Conservation (phyloP, 2,113 vertebrate genomes). For the Rhadina sibilatrix region DNA sequence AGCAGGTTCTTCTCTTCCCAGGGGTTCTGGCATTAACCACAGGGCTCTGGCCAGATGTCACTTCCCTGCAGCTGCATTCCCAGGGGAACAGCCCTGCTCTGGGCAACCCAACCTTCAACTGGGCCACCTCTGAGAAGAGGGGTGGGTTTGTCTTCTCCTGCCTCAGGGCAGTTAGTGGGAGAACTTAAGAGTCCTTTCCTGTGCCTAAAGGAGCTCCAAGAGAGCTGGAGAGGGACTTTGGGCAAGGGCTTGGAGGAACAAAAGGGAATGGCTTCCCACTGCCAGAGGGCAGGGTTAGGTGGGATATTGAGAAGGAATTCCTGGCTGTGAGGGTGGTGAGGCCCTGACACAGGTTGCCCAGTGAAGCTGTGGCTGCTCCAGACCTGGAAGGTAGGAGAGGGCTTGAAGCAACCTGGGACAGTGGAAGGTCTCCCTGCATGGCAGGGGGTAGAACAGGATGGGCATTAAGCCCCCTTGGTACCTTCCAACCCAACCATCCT, state of each 20-base stretch:
- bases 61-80: background rate
- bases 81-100: fast-evolving
- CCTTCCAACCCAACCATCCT: background rate
- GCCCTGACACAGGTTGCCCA: background rate
- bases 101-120: background rate
- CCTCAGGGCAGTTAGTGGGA: background rate
- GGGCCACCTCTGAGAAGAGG: fast-evolving
- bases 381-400: fast-evolving
- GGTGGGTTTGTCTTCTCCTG: background rate
- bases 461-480: background rate
- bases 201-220: background rate
- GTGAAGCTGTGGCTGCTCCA: background rate
- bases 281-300: background rate
- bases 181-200: background rate
- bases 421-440: background rate
- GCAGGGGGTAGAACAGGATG: fast-evolving
- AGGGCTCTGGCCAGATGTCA: fast-evolving
- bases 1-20: background rate
- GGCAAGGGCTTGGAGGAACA: background rate
- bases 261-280: background rate
- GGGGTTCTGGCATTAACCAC: too few species aligned
- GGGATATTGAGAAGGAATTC: background rate
- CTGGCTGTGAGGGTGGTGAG: fast-evolving
- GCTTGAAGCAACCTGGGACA: fast-evolving
- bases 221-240: background rate